A percentile compares a stretch with the other conserved stretches of the same genome.
phyloP scores from a whole-genome alignment of 2,113 vertebrate genomes.

The Atractosteus spatula region DNA sequence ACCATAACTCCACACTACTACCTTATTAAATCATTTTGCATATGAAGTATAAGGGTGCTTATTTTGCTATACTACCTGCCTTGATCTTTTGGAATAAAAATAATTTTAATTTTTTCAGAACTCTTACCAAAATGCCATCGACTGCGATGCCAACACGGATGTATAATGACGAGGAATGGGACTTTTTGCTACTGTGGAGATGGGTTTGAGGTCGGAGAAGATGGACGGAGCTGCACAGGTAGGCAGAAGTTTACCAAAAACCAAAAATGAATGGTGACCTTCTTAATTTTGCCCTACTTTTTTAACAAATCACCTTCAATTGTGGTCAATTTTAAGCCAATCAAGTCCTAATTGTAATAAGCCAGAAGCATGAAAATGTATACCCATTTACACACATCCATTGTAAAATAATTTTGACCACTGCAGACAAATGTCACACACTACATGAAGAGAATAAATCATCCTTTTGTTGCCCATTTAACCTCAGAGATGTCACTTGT shows the following conservation, averaged over 20 bases:
- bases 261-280: not conserved
- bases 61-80: too few relatives aligned
- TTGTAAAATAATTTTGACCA: not conserved
- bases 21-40: too few relatives aligned
- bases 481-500: not conserved
- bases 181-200: conserved; percentile 86
- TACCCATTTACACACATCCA: conserved; percentile 27
- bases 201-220: conserved; percentile 79
- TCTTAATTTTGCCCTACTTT: not conserved
- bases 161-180: conserved; percentile 82
- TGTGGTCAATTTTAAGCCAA: conserved; percentile 4
- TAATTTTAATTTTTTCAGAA: conserved; percentile 61
- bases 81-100: conserved; percentile 4
- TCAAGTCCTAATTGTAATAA: conserved; percentile 38
- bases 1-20: too few relatives aligned
- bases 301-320: conserved; percentile 22
- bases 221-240: conserved; percentile 89
- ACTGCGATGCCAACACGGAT: conserved; percentile 83
- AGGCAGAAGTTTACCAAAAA: conserved; percentile 26
- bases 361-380: conserved; percentile 34
- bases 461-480: not conserved
- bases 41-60: too few relatives aligned
- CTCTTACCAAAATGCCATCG: conserved; percentile 83
- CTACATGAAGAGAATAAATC: not conserved
- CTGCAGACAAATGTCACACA: not conserved